Evolutionary conservation across 2,888 invertebrate species (phyloP).

Genomic region (Pinctada fucata): DNA sequence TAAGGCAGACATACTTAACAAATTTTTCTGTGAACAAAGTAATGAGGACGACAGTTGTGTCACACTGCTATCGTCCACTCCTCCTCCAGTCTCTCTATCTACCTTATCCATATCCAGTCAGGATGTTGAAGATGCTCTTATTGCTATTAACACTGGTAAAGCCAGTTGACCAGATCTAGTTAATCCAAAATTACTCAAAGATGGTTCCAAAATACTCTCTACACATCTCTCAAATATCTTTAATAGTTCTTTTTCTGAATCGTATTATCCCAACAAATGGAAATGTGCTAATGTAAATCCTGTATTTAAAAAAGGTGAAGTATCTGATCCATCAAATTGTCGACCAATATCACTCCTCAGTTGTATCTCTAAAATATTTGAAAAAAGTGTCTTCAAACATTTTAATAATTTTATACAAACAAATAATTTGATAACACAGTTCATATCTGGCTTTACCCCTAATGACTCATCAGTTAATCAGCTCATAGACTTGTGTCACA

Average conservation of each 20-base stretch:
- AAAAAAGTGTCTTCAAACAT: neutral
- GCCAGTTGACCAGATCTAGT: neutral
- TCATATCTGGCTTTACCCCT: neutral
- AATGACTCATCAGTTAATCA: too few species aligned
- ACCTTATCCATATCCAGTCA: neutral
- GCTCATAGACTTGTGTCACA: too few species aligned
- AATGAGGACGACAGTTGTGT: neutral
- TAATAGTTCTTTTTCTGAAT: neutral
- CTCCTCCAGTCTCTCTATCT: neutral
- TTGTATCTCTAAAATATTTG: neutral
- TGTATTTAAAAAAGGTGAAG: neutral
- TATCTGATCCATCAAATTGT: neutral
- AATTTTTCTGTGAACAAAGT: neutral
- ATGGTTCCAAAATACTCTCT: neutral
- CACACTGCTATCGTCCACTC: neutral
- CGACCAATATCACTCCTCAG: neutral
- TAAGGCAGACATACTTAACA: neutral
- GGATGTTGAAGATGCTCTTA: conserved; percentile 4
- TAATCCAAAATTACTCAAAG: neutral
- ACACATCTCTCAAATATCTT: neutral
- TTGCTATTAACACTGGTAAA: neutral
- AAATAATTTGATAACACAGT: conserved; percentile 1
- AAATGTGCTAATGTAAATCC: neutral
- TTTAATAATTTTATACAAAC: neutral
- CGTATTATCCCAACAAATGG: neutral